These are phyloP conservation scores for Diplodus sargus DNA, from an alignment of 2,797 vertebrate genomes.

Conservation along the genomic window DNA sequence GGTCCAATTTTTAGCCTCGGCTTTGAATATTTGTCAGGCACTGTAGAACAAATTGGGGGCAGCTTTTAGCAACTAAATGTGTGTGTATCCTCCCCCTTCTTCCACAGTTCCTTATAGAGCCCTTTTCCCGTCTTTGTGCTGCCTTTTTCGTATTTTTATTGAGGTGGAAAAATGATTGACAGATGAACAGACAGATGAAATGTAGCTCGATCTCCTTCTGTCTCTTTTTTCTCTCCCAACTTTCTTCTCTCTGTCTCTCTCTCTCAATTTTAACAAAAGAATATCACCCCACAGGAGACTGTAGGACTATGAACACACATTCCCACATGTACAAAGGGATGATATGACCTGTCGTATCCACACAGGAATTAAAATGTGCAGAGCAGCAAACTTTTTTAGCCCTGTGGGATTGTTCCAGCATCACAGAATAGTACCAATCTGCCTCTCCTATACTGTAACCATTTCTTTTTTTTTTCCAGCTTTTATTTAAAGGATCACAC, in stretches of 20 bases:
- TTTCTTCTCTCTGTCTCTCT: conserved; percentile 3
- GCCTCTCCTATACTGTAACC: background rate
- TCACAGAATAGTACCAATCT: background rate
- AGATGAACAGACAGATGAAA: conserved; percentile 43
- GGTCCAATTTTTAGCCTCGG: conserved; percentile 35
- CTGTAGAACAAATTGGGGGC: conserved; percentile 42
- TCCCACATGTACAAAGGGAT: conserved; percentile 14
- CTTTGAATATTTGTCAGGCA: conserved; percentile 54
- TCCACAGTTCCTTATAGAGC: background rate
- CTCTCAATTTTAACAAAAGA: conserved; percentile 60
- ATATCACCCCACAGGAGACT: conserved; percentile 44
- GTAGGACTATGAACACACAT: conserved; percentile 31
- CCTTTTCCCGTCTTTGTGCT: background rate
- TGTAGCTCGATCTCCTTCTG: conserved; percentile 25
- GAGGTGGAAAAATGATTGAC: conserved; percentile 43
- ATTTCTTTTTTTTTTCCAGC: background rate
- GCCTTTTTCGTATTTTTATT: conserved; percentile 41
- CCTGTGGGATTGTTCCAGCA: conserved; percentile 25
- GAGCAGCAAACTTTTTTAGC: conserved; percentile 24
- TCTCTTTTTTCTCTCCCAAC: background rate
- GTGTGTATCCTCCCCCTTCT: background rate
- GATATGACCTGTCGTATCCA: conserved; percentile 55
- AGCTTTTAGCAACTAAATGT: conserved; percentile 27
- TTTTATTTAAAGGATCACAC: conserved; percentile 17
- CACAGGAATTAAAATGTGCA: conserved; percentile 42